Conservation (phyloP, 1,140 invertebrate species). For the Zaprionus ghesquierei region DNA sequence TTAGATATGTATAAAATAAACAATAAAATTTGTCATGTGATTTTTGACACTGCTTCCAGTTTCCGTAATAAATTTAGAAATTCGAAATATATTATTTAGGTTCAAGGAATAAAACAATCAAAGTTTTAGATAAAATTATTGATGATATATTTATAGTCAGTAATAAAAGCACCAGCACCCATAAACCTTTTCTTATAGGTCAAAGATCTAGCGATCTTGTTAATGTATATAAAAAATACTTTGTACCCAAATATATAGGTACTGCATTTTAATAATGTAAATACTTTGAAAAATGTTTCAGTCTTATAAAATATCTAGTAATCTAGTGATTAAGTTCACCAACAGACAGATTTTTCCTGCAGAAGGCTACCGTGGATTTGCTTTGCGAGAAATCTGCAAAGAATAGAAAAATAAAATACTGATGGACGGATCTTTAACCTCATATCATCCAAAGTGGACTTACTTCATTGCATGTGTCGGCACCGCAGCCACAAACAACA, state of each 20-base stretch:
- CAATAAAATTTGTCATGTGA: no score
- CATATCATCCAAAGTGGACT: no score
- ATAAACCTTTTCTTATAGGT: not conserved
- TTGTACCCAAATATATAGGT: not conserved
- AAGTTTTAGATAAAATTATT: no score
- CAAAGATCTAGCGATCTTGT: not conserved
- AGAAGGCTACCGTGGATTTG: conserved; percentile 28
- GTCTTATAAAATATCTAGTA: conserved; percentile 2
- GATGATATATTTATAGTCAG: not conserved
- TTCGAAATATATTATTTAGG: not conserved
- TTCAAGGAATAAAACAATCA: no score
- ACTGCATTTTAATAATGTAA: no score
- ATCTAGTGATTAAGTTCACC: not conserved
- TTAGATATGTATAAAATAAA: not conserved
- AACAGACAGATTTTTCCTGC: conserved; percentile 32
- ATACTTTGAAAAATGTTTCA: conserved; percentile 12
- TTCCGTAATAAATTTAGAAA: no score
- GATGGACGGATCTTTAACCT: no score
- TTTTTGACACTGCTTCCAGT: no score
- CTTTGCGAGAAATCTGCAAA: conserved; percentile 32
- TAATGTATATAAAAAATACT: not conserved
- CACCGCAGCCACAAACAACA: conserved; percentile 69
- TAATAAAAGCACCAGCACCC: not conserved
- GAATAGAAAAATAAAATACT: not conserved
- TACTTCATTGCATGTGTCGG: conserved; percentile 75